Evolutionary conservation across 2,113 vertebrate species (phyloP).

Genomic region (Hippocampus comes): DNA sequence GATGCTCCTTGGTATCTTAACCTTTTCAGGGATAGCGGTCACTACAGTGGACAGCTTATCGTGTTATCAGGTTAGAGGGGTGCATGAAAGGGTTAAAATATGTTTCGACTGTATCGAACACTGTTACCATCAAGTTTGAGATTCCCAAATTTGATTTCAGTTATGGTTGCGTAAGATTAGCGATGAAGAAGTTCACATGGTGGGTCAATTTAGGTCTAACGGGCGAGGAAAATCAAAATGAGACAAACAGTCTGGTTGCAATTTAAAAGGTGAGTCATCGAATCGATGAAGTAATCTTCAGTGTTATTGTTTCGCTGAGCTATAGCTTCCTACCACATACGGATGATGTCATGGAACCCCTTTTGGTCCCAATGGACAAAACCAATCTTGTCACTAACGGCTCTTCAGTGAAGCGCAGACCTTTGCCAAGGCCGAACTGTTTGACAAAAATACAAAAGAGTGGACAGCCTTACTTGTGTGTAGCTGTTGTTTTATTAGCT

Average conservation of each 20-base stretch:
- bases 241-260: conserved; percentile 2
- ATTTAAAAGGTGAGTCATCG: background rate
- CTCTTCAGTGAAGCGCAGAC: background rate
- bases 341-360: background rate
- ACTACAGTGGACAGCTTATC: no score
- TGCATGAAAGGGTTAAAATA: no score
- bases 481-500: no score
- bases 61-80: no score
- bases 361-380: background rate
- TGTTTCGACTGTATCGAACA: background rate
- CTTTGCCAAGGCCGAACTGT: background rate
- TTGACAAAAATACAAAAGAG: background rate
- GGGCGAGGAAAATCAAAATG: background rate
- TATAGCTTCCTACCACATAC: background rate
- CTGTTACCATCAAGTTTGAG: background rate
- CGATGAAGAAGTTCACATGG: background rate
- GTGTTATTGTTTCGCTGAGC: background rate
- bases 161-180: background rate
- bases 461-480: background rate
- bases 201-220: background rate
- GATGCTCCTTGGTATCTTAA: background rate
- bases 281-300: background rate
- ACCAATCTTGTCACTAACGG: background rate
- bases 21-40: no score
- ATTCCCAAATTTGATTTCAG: background rate